Evolutionary conservation across 92 coral and sea anemone species (phyloP).

Genomic region (Parazoanthus darwini): DNA sequence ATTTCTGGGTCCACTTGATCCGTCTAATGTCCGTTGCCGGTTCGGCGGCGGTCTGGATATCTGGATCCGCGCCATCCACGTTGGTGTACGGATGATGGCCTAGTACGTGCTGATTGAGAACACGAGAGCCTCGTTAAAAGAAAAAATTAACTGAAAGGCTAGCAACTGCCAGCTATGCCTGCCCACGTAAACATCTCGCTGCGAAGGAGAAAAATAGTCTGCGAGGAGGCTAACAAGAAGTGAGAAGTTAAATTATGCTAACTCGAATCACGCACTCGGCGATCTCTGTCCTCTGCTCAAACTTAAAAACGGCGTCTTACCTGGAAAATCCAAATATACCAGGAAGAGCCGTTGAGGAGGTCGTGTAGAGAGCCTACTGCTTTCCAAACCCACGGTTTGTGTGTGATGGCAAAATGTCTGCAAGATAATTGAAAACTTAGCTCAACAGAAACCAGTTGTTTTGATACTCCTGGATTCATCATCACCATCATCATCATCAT

Average conservation of each 20-base stretch:
- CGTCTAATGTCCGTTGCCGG: slow-evolving; percentile 77
- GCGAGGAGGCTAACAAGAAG: too few relatives aligned
- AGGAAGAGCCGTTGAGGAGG: slow-evolving; percentile 72
- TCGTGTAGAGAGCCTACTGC: slow-evolving; percentile 71
- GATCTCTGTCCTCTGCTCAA: background rate
- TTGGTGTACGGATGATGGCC: slow-evolving; percentile 91
- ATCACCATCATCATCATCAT: too few relatives aligned
- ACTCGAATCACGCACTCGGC: too few relatives aligned
- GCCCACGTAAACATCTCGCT: too few relatives aligned
- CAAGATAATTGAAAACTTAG: slow-evolving; percentile 22
- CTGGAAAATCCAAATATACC: slow-evolving; percentile 80
- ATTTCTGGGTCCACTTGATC: slow-evolving; percentile 76
- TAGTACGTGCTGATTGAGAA: slow-evolving; percentile 60
- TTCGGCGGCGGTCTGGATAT: slow-evolving; percentile 72
- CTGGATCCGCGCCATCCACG: slow-evolving; percentile 85
- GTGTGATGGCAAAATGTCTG: slow-evolving; percentile 86
- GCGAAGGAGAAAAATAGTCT: too few relatives aligned
- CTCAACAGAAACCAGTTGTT: background rate
- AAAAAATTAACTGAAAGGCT: too few relatives aligned
- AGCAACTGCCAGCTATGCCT: too few relatives aligned
- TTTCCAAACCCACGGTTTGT: slow-evolving; percentile 74
- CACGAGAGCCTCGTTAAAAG: too few relatives aligned
- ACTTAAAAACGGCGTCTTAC: slow-evolving; percentile 34
- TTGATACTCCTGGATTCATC: background rate
- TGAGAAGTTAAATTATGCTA: too few relatives aligned